phyloP scores from a whole-genome alignment of 2,113 vertebrate genomes.

The Apaloderma vittatum region DNA sequence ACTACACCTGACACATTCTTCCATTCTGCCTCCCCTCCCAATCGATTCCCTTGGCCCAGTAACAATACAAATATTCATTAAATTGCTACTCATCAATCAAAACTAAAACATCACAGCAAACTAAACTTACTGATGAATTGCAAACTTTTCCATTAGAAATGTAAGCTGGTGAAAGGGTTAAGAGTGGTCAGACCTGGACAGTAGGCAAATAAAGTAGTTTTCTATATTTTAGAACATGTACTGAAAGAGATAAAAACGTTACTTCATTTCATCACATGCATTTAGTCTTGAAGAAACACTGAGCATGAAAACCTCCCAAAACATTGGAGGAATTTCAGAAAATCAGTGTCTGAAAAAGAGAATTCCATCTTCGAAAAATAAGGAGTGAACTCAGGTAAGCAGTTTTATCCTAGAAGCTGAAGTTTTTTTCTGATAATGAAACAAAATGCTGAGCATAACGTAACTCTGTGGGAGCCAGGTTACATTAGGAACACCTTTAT shows the following conservation, averaged over 20 bases:
- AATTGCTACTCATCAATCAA: slow-evolving; percentile 51
- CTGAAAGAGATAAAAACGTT: not conserved
- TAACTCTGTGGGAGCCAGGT: not conserved
- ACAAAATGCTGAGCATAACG: not conserved
- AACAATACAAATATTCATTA: not conserved
- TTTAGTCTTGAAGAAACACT: not conserved
- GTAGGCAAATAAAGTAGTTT: slow-evolving; percentile 24
- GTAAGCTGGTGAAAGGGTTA: slow-evolving; percentile 90
- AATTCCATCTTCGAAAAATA: not conserved
- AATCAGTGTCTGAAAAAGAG: not conserved
- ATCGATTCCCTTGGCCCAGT: not conserved
- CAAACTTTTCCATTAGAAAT: slow-evolving; percentile 85
- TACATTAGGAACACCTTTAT: not conserved
- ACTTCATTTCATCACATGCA: not conserved
- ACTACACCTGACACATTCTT: not conserved
- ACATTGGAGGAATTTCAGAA: not conserved
- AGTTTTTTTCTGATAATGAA: not conserved
- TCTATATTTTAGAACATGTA: not conserved
- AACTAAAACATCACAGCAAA: slow-evolving; percentile 76
- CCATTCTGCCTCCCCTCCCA: not conserved
- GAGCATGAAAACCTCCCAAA: not conserved
- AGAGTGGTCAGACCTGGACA: slow-evolving; percentile 68
- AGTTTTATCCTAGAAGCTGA: not conserved
- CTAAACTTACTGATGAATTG: slow-evolving; percentile 91
- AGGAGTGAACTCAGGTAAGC: not conserved